Percentiles rank a stretch among this genome's conserved stretches.
Evolutionary conservation across 2,113 vertebrate species (phyloP).

Genomic region (Neopipo cinnamomea): DNA sequence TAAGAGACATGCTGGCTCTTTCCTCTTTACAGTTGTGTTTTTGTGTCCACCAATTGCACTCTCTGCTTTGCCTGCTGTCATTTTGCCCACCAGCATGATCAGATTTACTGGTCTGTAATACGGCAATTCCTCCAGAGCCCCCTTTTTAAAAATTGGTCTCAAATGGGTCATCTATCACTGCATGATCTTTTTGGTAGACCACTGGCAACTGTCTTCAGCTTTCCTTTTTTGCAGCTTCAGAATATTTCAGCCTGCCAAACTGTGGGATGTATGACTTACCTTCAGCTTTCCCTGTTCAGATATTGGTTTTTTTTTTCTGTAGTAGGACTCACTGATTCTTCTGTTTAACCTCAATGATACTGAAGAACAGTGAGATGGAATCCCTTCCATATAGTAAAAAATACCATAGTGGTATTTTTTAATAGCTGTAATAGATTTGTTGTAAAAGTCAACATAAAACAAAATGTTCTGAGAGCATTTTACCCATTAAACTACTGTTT

Average conservation of each 20-base stretch:
- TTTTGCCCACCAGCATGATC: background rate
- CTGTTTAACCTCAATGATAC: background rate
- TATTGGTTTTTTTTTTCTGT: background rate
- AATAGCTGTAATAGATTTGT: background rate
- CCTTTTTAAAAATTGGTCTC: background rate
- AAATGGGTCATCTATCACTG: background rate
- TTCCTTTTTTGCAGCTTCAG: background rate
- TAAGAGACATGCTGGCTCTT: accelerated
- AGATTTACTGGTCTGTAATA: background rate
- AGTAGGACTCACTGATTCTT: background rate
- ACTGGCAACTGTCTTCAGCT: background rate
- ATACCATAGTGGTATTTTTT: background rate
- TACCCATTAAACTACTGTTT: background rate
- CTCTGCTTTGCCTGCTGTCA: background rate
- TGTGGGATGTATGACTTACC: background rate
- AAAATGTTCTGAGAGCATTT: background rate
- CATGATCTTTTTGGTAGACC: background rate
- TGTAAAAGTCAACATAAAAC: background rate
- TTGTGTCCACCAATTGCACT: background rate
- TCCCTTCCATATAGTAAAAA: background rate
- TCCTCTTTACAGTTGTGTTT: background rate
- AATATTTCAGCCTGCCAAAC: background rate
- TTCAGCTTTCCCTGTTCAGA: background rate
- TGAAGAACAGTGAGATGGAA: background rate
- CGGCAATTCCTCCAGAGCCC: background rate